Evolutionary conservation across 1,140 invertebrate species (phyloP).

Genomic region (Ostrea edulis): DNA sequence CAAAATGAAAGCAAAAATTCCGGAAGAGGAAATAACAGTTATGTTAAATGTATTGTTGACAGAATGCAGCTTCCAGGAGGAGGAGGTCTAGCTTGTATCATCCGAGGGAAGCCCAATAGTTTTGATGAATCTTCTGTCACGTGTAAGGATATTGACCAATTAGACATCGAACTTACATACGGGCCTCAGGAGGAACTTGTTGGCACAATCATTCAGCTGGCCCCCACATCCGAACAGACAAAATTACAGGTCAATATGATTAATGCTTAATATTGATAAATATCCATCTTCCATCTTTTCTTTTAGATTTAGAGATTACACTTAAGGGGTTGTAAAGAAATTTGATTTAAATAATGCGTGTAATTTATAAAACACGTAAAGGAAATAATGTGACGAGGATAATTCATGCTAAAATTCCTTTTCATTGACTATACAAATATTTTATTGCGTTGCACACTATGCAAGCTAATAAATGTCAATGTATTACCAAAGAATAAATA

Average conservation of each 20-base stretch:
- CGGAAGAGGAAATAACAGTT: too few species aligned
- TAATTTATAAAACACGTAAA: too few species aligned
- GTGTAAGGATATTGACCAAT: slow-evolving; percentile 56
- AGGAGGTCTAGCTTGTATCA: slow-evolving; percentile 54
- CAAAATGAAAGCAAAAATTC: too few species aligned
- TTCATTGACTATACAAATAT: neutral
- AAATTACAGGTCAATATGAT: slow-evolving; percentile 15
- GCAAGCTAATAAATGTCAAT: slow-evolving; percentile 14
- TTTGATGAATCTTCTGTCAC: slow-evolving; percentile 53
- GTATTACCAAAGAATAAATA: neutral
- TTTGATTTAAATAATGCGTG: too few species aligned
- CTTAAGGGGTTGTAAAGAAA: too few species aligned
- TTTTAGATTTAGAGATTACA: too few species aligned
- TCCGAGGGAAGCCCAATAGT: slow-evolving; percentile 56
- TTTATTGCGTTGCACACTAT: neutral
- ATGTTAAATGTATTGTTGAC: neutral
- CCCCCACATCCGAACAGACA: slow-evolving; percentile 29
- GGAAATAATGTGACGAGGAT: too few species aligned
- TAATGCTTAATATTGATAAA: neutral
- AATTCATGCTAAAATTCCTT: neutral
- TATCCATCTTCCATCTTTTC: too few species aligned
- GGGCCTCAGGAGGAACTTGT: slow-evolving; percentile 66
- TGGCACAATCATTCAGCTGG: slow-evolving; percentile 60
- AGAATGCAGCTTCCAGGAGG: slow-evolving; percentile 35
- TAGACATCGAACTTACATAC: slow-evolving; percentile 54